Base-by-base conservation (phyloP, 1,140 invertebrate genomes). In the Drosophila truncata region DNA sequence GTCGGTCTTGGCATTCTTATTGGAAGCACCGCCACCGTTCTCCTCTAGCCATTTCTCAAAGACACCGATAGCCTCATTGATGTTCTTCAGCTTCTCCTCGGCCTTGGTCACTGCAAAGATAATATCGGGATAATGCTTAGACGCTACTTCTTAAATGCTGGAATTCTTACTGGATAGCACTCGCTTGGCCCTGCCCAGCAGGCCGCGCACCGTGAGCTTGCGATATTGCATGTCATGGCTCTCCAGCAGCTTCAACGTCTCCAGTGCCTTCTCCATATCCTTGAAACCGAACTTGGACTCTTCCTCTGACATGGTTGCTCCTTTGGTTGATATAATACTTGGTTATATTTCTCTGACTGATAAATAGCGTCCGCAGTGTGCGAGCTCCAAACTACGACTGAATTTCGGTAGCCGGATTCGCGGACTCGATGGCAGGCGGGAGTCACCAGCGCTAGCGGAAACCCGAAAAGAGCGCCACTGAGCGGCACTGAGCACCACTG, bases 251-350 rank as follows among this genome's bases (percentile, higher is more conserved):
- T 94, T 93, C 16, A 95, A 87, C 1, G 95, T 95, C 75, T 96
- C 95, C 71, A 94, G 88, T 0, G 95, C 95, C 91, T 96, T 96
- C 61, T 95, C 95, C 87, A 94, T 94, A 88, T 96, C 95, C 91
- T 96, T 96, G 93, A 96, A 96, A n/a, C 95, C 95, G 85, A 95
- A 95, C 60, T 95, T 95, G 10, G 95, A 93, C 55, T 95, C 94
- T 84, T 94, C 94, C 60, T 91, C 90, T 14, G 90, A 82, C 91
- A 92, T 92, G 23, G 8, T 74, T 69, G 39, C 50, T 46, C 23
- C 42, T 49, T 63, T 44, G 33, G 58, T 73, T 18, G 27, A 49
- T 66, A 31, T 70, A 69, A 52, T 61, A 81, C 69, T 50, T 35
- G 33, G 31, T 23, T 63, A 55, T 27, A 18, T 66, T 47, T 23